Conservation (phyloP, 2,888 invertebrate species). For the Podotricha telesiphe region DNA sequence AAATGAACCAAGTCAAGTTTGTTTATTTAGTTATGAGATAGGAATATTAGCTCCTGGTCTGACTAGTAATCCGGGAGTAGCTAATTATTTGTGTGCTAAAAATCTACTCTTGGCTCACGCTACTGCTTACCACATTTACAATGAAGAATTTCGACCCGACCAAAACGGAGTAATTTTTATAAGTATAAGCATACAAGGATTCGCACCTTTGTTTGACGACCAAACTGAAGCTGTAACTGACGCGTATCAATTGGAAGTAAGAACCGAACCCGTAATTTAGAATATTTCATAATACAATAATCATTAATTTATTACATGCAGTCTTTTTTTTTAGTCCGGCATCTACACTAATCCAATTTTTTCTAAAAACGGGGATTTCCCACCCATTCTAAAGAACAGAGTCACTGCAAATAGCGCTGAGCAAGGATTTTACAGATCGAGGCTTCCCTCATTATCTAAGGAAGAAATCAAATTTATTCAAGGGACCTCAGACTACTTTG, state of each 20-base stretch:
- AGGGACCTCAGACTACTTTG: slow-evolving; percentile 58
- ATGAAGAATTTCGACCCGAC: slow-evolving; percentile 57
- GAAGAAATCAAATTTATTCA: slow-evolving; percentile 63
- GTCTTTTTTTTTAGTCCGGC: slow-evolving; percentile 67
- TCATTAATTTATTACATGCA: not conserved
- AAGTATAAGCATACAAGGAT: slow-evolving; percentile 81
- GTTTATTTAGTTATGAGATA: slow-evolving; percentile 65
- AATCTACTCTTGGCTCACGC: slow-evolving; percentile 82
- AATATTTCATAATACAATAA: not conserved
- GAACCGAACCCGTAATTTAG: not conserved
- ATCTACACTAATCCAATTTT: slow-evolving; percentile 85
- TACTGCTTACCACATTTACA: slow-evolving; percentile 65
- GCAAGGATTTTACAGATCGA: slow-evolving; percentile 69
- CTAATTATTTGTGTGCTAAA: slow-evolving; percentile 75
- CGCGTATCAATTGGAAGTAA: slow-evolving; percentile 57
- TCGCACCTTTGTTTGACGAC: slow-evolving; percentile 70
- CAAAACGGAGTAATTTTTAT: slow-evolving; percentile 69
- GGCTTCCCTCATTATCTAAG: slow-evolving; percentile 68
- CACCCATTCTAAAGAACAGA: slow-evolving; percentile 80
- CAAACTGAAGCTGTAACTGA: slow-evolving; percentile 70
- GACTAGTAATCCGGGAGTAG: slow-evolving; percentile 59
- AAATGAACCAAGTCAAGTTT: slow-evolving; percentile 76
- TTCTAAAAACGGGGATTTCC: slow-evolving; percentile 83
- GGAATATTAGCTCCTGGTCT: slow-evolving; percentile 43
- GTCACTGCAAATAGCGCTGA: slow-evolving; percentile 77